A percentile compares a stretch with the other conserved stretches of the same genome.
These are phyloP conservation scores for Aurelia coerulea DNA, from an alignment of 30 jellyfish, hydroid and myxozoan genomes.

Conservation along the genomic window DNA sequence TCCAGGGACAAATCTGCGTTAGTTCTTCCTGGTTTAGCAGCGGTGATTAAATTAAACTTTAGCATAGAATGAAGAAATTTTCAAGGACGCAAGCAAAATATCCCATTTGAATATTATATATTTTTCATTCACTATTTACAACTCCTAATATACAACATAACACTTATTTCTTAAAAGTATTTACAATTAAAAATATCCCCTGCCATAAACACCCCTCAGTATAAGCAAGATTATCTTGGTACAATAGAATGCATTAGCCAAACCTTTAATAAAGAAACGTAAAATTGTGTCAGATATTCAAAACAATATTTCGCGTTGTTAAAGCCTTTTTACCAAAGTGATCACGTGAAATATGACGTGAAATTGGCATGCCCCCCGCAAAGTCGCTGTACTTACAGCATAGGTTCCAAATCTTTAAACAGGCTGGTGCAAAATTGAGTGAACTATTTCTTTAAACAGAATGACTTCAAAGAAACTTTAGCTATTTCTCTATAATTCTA, in stretches of 20 bases:
- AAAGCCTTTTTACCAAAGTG: too few relatives aligned
- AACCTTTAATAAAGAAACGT: too few relatives aligned
- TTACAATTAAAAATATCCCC: conserved; percentile 4
- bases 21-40: background rate
- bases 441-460: too few relatives aligned
- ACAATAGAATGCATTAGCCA: background rate
- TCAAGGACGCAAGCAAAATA: background rate
- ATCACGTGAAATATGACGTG: too few relatives aligned
- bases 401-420: too few relatives aligned
- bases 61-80: background rate
- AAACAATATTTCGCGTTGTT: too few relatives aligned
- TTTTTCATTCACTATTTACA: conserved; percentile 1
- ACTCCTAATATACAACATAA: background rate
- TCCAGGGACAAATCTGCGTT: background rate
- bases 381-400: too few relatives aligned
- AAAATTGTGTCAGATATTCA: too few relatives aligned
- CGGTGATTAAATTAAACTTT: background rate
- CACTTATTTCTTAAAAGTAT: background rate
- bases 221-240: background rate
- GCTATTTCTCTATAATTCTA: too few relatives aligned
- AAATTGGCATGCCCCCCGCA: too few relatives aligned
- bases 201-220: background rate
- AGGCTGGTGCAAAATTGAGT: too few relatives aligned
- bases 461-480: too few relatives aligned
- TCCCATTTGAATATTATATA: background rate